A percentile compares a stretch with the other conserved stretches of the same genome.
phyloP scores from a whole-genome alignment of 2,888 invertebrate genomes.

The Clitarchus hookeri region DNA sequence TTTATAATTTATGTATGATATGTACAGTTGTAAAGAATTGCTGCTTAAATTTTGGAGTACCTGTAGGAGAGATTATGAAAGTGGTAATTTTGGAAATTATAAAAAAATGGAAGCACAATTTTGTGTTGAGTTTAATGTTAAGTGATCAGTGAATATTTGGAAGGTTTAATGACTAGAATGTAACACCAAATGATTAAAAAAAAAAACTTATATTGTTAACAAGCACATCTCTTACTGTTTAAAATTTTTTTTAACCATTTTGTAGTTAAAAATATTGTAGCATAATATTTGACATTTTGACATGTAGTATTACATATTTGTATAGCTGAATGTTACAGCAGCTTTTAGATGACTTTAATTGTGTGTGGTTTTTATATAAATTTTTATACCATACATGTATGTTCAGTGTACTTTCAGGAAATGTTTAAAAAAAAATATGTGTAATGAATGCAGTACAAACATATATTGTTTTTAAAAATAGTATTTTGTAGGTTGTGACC shows the following conservation, averaged over 20 bases:
- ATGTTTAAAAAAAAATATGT: neutral
- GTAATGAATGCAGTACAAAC: neutral
- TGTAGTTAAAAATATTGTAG: neutral
- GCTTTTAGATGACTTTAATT: neutral
- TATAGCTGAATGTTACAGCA: neutral
- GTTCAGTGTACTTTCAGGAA: neutral
- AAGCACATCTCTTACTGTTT: no score
- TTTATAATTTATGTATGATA: neutral
- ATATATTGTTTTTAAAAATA: neutral
- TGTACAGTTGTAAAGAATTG: neutral
- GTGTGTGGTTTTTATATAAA: neutral
- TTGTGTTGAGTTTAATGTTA: neutral
- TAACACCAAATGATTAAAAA: neutral
- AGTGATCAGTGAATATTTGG: neutral
- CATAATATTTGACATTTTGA: neutral
- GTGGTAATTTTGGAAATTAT: neutral
- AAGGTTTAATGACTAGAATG: neutral
- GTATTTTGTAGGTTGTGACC: neutral
- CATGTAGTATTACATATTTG: neutral
- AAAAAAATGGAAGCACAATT: neutral
- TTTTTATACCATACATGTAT: neutral
- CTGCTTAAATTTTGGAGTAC: neutral
- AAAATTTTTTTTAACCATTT: no score
- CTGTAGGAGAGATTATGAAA: neutral
- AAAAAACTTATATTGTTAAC: no score